phyloP scores from a whole-genome alignment of 2,888 invertebrate genomes.

The Cryptocheilus praepositus region DNA sequence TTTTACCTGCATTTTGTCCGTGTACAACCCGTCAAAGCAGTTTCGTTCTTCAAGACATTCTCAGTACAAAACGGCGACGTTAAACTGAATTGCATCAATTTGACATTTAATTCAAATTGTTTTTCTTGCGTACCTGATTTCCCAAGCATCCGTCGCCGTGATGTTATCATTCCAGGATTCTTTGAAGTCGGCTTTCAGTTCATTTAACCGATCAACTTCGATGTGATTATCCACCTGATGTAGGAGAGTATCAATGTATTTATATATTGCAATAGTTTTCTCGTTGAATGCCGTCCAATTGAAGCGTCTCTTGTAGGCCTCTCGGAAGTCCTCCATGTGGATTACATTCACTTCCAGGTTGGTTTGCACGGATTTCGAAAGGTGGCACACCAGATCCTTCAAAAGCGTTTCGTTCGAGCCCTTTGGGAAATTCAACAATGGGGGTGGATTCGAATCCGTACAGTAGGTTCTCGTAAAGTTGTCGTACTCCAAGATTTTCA shows the following conservation, averaged over 20 bases:
- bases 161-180: conserved; percentile 58
- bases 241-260: conserved; percentile 59
- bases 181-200: conserved; percentile 49
- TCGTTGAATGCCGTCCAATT: conserved; percentile 67
- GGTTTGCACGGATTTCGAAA: conserved; percentile 56
- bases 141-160: conserved; percentile 52
- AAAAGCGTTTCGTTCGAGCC: conserved; percentile 61
- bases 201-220: conserved; percentile 39
- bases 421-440: conserved; percentile 62
- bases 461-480: conserved; percentile 65
- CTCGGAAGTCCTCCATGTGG: conserved; percentile 29
- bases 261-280: conserved; percentile 60
- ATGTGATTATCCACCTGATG: conserved; percentile 51
- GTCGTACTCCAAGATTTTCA: conserved; percentile 63
- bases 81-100: no score
- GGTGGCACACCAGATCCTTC: conserved; percentile 61
- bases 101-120: not conserved
- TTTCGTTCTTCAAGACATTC: not conserved
- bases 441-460: conserved; percentile 41
- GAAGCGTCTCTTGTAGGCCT: conserved; percentile 40
- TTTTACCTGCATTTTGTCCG: not conserved
- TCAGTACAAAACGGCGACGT: not conserved
- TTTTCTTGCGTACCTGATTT: conserved; percentile 59
- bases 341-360: conserved; percentile 57
- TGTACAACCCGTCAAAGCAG: not conserved